Base-by-base conservation (phyloP, 2,797 vertebrate species). In the Huso huso region DNA sequence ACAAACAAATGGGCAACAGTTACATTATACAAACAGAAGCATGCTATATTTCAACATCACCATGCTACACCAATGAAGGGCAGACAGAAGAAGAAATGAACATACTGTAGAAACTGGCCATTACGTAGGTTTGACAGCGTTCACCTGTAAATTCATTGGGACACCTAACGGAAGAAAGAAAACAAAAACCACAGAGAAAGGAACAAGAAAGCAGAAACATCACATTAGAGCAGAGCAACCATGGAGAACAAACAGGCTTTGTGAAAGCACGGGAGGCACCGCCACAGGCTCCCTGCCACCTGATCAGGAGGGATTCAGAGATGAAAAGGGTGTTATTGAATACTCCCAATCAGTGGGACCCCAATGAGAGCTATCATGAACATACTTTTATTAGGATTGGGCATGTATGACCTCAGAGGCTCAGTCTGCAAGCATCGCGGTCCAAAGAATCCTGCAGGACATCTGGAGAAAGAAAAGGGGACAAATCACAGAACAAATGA, bases 71-170 rank as follows among this genome's bases (percentile, higher is more conserved):
- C 67, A 70, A 67, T 67, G 79, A 88, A 83, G 83, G 76, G 78
- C 77, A 86, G 91, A 92, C 84, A 94, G 86, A 90, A 90, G 79
- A 85, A 86, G 91, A 93, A 94, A 89, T 93, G 92, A 92, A 98
- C 96, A 97, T 98, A 98, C 96, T 95, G 96, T 96, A 98, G 92
- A 98, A 97, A 96, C 95, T 95, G 95, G 95, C 95, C 95, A 98
- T 97, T 94, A 97, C 95, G 95, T 95, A 98, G 95, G 94, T 96
- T 93, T 98, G 95, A 95, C 96, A 98, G 91, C 95, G 96, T 92
- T 97, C 95, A 91, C 96, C 96, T 91, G 93, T 98, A 95, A 95
- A 98, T 92, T 95, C 95, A 92, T 96, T 97, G 86, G 96, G 96
- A 95, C 96, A 98, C 95, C 96, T 98, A 93, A 92, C 93, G 90